These are phyloP conservation scores for Synergus gifuensis DNA, from an alignment of 2,888 invertebrate genomes.

Conservation along the genomic window DNA sequence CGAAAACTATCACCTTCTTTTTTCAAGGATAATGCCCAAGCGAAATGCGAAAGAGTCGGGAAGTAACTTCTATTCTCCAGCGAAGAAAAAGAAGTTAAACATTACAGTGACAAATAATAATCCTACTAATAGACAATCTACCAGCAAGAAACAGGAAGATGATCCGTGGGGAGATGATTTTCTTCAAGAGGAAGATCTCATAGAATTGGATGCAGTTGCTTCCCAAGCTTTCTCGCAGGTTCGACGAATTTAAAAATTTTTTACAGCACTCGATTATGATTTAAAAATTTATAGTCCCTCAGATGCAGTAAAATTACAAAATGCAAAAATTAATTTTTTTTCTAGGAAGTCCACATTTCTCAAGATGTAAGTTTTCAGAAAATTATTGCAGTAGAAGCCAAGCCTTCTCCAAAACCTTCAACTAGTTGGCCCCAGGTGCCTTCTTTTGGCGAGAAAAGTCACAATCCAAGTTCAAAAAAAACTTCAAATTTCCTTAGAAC, in stretches of 20 bases:
- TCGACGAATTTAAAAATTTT: not conserved
- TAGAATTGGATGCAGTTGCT: constrained; percentile 70
- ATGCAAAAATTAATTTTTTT: not conserved
- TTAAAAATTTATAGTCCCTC: not conserved
- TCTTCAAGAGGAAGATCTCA: constrained; percentile 68
- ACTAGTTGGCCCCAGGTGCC: constrained; percentile 44
- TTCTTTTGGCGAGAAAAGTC: constrained; percentile 21
- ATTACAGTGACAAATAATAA: constrained; percentile 19
- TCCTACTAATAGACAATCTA: constrained; percentile 8
- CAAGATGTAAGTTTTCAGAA: constrained; percentile 46
- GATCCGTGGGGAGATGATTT: constrained; percentile 73
- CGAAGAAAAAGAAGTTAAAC: constrained; percentile 48
- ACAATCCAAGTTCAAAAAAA: not conserved
- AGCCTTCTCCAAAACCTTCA: constrained; percentile 44
- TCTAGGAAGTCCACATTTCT: constrained; percentile 13
- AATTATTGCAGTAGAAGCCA: constrained; percentile 39
- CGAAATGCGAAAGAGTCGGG: constrained; percentile 42
- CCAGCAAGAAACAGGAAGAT: constrained; percentile 47
- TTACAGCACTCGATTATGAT: too few relatives aligned
- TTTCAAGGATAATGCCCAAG: constrained; percentile 50
- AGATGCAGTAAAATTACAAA: not conserved
- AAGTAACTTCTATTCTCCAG: constrained; percentile 43
- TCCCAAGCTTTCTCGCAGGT: constrained; percentile 68
- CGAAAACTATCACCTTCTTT: not conserved
- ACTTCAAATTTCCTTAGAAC: constrained; percentile 13